Conservation (phyloP, 2,113 vertebrate species). For the Phrynosoma platyrhinos region DNA sequence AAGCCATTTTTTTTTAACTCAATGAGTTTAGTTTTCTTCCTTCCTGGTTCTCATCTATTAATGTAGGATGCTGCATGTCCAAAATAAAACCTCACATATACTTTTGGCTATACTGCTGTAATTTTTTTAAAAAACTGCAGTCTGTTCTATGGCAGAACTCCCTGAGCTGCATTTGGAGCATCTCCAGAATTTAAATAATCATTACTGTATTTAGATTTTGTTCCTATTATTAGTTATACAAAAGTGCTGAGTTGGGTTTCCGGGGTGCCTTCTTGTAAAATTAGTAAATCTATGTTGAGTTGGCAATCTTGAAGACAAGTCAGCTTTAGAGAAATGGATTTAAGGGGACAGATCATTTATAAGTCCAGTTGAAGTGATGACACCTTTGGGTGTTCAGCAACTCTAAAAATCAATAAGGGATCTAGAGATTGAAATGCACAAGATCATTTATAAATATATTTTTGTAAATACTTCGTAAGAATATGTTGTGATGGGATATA, state of each 20-base stretch:
- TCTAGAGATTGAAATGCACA: background rate
- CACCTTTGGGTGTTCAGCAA: background rate
- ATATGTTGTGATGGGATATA: background rate
- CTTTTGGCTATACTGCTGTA: background rate
- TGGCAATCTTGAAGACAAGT: background rate
- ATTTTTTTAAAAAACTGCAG: background rate
- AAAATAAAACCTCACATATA: background rate
- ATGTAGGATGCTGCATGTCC: background rate
- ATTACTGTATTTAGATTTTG: constrained; percentile 5
- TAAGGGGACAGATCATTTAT: background rate
- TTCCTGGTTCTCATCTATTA: background rate
- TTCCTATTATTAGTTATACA: constrained; percentile 2
- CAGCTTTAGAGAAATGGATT: background rate
- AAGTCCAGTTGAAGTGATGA: background rate
- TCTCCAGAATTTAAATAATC: background rate
- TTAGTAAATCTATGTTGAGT: background rate
- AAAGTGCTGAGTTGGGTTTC: background rate
- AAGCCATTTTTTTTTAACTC: background rate
- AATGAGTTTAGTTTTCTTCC: background rate
- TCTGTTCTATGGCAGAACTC: background rate
- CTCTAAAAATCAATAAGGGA: background rate
- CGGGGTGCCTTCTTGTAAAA: background rate
- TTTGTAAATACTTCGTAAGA: background rate
- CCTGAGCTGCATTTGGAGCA: background rate
- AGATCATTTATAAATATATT: background rate